Percentiles rank a stretch among this genome's conserved stretches.
These are phyloP conservation scores for Diplolepis rosae DNA, from an alignment of 2,888 invertebrate genomes.

Conservation along the genomic window DNA sequence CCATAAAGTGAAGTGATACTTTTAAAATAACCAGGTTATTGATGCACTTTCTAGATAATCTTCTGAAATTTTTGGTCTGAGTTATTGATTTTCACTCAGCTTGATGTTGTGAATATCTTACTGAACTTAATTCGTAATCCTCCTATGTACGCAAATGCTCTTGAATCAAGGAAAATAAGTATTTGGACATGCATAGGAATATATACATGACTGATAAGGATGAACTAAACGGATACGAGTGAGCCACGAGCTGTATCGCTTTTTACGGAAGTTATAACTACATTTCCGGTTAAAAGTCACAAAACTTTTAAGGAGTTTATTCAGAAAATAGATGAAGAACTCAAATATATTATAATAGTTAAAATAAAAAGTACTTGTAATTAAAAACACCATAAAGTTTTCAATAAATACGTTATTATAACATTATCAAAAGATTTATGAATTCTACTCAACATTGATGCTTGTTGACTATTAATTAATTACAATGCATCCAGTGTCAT, in stretches of 20 bases:
- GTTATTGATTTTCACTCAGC: background rate
- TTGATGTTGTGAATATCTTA: background rate
- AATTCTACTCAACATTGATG: too few species aligned
- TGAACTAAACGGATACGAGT: slow-evolving; percentile 16
- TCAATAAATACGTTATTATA: too few species aligned
- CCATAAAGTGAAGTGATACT: background rate
- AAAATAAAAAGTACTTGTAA: too few species aligned
- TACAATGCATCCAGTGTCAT: too few species aligned
- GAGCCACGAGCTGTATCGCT: slow-evolving; percentile 8
- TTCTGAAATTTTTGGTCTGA: background rate
- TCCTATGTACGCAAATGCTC: background rate
- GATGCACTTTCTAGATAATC: background rate
- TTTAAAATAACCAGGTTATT: background rate
- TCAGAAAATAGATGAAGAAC: background rate
- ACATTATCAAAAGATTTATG: too few species aligned
- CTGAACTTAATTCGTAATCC: background rate
- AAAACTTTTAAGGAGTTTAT: slow-evolving; percentile 12
- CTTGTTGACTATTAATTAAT: too few species aligned
- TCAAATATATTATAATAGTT: background rate
- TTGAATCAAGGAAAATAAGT: background rate
- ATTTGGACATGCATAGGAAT: slow-evolving; percentile 1
- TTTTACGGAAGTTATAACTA: slow-evolving; percentile 28
- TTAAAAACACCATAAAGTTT: too few species aligned
- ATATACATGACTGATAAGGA: slow-evolving; percentile 19
- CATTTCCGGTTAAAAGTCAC: slow-evolving; percentile 24